Evolutionary conservation across 1,140 invertebrate species (phyloP).

Genomic region (Drosophila ercepeae): DNA sequence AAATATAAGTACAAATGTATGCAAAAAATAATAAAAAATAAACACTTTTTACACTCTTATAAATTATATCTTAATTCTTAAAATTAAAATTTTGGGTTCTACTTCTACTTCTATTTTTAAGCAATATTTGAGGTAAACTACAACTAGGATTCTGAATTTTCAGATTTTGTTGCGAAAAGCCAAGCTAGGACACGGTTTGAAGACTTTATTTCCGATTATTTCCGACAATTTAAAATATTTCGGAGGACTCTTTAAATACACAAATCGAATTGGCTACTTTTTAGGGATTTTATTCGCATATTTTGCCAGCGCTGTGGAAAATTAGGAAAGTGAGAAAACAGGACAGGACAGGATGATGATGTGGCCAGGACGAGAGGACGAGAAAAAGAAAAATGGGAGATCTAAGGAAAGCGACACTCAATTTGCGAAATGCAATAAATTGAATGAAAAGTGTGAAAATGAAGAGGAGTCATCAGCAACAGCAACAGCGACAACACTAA

Average conservation of each 20-base stretch:
- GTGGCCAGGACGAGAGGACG: constrained; percentile 3
- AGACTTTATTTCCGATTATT: no score
- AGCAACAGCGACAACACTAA: constrained; percentile 49
- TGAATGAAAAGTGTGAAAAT: constrained; percentile 82
- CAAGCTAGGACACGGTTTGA: no score
- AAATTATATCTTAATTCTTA: no score
- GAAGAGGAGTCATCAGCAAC: constrained; percentile 68
- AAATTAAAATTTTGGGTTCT: no score
- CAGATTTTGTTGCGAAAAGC: no score
- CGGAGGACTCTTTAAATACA: background rate
- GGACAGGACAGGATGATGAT: constrained; percentile 3
- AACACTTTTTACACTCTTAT: no score
- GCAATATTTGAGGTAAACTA: no score
- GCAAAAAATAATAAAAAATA: no score
- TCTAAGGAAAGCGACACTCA: constrained; percentile 74
- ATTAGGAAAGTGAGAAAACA: constrained; percentile 33
- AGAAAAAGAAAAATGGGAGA: constrained; percentile 22
- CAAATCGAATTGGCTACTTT: constrained; percentile 29
- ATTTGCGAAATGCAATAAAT: constrained; percentile 80
- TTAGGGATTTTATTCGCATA: constrained; percentile 15
- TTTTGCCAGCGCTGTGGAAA: constrained; percentile 13
- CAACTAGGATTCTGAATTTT: no score
- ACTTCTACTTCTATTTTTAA: no score
- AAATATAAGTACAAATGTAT: no score
- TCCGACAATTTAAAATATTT: background rate